Conservation (phyloP, 2,113 vertebrate genomes). For the Muscicapa adusta region DNA sequence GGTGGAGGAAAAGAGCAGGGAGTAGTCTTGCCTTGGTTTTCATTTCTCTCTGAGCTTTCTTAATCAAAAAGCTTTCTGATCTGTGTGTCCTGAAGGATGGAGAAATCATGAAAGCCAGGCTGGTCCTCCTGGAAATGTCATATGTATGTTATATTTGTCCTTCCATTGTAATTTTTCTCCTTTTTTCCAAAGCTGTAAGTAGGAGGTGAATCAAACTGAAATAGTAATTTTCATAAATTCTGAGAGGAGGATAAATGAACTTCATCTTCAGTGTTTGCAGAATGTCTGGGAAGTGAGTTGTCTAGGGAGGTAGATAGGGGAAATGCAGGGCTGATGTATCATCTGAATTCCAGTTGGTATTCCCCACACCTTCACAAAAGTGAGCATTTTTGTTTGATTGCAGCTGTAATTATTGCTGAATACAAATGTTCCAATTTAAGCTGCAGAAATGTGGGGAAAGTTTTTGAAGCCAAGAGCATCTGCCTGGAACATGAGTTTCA, state of each 20-base stretch:
- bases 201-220: not conserved
- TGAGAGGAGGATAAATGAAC: not conserved
- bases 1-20: not conserved
- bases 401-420: slow-evolving; percentile 51
- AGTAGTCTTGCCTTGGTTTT: not conserved
- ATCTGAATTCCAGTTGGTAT: not conserved
- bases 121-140: not conserved
- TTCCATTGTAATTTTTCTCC: not conserved
- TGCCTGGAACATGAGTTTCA: slow-evolving; percentile 50
- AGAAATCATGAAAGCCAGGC: not conserved
- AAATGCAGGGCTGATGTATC: not conserved
- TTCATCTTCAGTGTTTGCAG: not conserved
- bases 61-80: not conserved
- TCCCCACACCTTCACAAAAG: not conserved
- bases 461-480: slow-evolving; percentile 58
- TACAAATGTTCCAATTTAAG: slow-evolving; percentile 26
- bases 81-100: not conserved
- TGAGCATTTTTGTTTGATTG: slow-evolving; percentile 48
- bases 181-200: not conserved
- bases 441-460: slow-evolving; percentile 35
- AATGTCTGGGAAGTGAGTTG: not conserved
- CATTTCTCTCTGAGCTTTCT: not conserved
- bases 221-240: not conserved
- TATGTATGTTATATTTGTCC: not conserved
- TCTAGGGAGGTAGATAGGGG: not conserved